These are phyloP conservation scores for Corythornis leucogaster DNA, from an alignment of 2,797 vertebrate species.

Conservation along the genomic window DNA sequence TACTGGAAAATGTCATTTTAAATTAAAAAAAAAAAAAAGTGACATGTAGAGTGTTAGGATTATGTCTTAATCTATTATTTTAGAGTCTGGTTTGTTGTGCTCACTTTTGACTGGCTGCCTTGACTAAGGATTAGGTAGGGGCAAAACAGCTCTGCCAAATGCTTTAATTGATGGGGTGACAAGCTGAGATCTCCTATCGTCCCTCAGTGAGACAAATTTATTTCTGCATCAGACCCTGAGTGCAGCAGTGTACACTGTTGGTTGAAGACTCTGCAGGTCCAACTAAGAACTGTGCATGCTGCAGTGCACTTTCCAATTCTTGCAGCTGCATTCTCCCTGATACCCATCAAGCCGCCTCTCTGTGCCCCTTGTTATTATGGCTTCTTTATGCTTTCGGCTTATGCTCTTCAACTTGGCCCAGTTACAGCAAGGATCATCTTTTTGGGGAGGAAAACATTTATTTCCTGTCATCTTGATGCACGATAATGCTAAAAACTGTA, in stretches of 20 bases:
- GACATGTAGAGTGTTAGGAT: neutral
- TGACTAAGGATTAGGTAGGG: neutral
- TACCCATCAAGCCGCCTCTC: neutral
- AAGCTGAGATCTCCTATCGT: neutral
- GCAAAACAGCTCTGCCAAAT: accelerated
- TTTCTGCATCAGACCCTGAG: neutral
- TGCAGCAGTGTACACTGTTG: neutral
- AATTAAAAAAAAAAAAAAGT: neutral
- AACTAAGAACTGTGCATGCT: neutral
- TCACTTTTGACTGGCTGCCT: neutral
- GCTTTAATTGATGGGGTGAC: neutral
- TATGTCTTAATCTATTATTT: neutral
- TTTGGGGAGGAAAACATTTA: neutral
- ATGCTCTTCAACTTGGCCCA: neutral
- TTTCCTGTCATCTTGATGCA: neutral
- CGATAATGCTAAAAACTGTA: neutral
- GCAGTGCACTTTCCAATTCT: neutral
- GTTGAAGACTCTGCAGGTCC: neutral
- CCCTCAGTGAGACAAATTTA: neutral
- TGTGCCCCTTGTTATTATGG: neutral
- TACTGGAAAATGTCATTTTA: neutral
- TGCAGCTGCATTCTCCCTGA: neutral
- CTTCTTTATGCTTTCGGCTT: neutral
- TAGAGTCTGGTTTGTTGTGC: neutral
- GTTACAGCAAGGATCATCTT: neutral